Conservation (phyloP, 2,888 invertebrate genomes). For the Philaethria dido region DNA sequence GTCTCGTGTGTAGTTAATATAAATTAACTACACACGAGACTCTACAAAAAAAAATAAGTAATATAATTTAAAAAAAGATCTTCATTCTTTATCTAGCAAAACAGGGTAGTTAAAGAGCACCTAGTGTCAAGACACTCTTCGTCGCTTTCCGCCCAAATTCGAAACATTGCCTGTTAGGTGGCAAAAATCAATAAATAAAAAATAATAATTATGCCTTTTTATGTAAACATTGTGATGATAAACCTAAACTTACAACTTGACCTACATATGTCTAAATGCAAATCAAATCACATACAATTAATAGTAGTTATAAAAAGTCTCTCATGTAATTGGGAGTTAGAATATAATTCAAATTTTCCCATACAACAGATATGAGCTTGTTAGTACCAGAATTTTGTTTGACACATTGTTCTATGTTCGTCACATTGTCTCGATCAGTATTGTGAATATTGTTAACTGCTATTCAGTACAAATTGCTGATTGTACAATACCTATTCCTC, state of each 20-base stretch:
- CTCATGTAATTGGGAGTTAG: conserved; percentile 49
- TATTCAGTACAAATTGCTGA: conserved; percentile 9
- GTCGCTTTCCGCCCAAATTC: too few species aligned
- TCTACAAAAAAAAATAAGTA: too few species aligned
- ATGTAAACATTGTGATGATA: neutral
- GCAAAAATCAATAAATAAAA: too few species aligned
- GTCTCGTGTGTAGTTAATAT: too few species aligned
- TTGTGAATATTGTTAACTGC: conserved; percentile 21
- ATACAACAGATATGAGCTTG: conserved; percentile 26
- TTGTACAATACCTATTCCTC: conserved; percentile 8
- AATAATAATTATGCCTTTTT: too few species aligned
- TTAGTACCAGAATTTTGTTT: conserved; percentile 19
- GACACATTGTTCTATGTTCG: conserved; percentile 11
- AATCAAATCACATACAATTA: conserved; percentile 26
- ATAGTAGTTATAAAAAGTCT: conserved; percentile 33
- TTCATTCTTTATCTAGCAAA: too few species aligned
- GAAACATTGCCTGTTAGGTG: too few species aligned
- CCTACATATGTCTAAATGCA: neutral
- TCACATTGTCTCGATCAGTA: conserved; percentile 12
- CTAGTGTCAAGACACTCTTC: too few species aligned
- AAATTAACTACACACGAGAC: too few species aligned
- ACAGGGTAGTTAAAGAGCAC: too few species aligned
- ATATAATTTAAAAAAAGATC: too few species aligned
- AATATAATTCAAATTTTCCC: conserved; percentile 45
- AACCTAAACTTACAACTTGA: neutral